Percentiles rank a stretch among this genome's conserved stretches.
phyloP scores from a whole-genome alignment of 2,797 vertebrate species.

The Dicrostonyx torquatus region DNA sequence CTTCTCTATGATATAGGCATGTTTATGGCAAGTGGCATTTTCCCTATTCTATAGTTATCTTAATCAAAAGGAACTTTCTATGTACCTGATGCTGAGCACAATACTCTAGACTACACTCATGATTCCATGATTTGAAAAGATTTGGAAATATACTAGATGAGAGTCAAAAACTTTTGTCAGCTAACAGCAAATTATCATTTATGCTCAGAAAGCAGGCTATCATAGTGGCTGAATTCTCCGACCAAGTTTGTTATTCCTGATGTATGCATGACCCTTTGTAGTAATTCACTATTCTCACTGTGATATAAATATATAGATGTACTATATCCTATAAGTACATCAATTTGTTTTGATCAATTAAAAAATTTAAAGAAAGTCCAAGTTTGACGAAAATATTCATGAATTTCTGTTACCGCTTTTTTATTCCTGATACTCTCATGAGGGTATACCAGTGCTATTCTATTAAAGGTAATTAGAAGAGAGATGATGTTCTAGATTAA shows the following conservation, averaged over 20 bases:
- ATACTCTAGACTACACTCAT: neutral
- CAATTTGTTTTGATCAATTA: neutral
- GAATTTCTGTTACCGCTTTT: neutral
- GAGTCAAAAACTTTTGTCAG: neutral
- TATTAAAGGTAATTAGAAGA: neutral
- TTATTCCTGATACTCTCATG: neutral
- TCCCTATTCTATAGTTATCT: neutral
- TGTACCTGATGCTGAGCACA: neutral
- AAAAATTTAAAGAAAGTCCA: neutral
- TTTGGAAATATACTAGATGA: neutral
- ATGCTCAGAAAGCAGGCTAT: neutral
- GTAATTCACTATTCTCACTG: neutral
- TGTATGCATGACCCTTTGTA: neutral
- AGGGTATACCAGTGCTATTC: neutral
- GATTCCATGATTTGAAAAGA: neutral
- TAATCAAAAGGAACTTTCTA: neutral
- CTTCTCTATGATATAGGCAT: neutral
- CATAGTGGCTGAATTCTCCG: neutral
- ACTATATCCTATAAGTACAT: neutral
- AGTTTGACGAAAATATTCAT: neutral
- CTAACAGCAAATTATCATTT: neutral
- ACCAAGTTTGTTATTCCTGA: neutral
- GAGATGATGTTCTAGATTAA: neutral
- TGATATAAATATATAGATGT: neutral
- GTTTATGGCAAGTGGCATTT: neutral